Evolutionary conservation across 1,140 invertebrate genomes (phyloP).

Genomic region (Tribolium castaneum): DNA sequence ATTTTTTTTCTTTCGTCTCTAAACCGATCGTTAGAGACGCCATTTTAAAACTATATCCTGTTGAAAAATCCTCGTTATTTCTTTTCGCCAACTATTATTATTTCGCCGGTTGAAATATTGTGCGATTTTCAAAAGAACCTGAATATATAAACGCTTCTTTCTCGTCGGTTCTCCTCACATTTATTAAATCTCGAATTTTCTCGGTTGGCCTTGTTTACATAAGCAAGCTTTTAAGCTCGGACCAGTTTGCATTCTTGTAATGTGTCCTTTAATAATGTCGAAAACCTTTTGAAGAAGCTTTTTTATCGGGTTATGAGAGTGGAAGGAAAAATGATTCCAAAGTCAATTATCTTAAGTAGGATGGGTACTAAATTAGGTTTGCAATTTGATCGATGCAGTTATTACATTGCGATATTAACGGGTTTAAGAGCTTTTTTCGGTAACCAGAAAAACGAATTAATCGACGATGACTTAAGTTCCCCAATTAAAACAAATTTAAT

Average conservation of each 20-base stretch:
- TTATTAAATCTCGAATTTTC: constrained; percentile 27
- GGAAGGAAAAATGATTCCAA: background rate
- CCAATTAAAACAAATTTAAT: background rate
- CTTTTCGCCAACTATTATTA: constrained; percentile 30
- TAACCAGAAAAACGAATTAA: too few relatives aligned
- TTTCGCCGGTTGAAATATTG: constrained; percentile 28
- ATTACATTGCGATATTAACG: constrained; percentile 1
- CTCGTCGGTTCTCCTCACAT: background rate
- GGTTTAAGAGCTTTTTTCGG: background rate
- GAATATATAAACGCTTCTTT: constrained; percentile 33
- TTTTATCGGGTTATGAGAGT: background rate
- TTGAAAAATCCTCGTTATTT: constrained; percentile 32
- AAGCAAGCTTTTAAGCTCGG: constrained; percentile 20
- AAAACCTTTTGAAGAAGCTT: background rate
- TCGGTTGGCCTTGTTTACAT: constrained; percentile 20
- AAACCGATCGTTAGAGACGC: background rate
- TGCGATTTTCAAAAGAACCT: constrained; percentile 26
- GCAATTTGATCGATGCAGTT: constrained; percentile 2
- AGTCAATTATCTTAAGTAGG: constrained; percentile 2
- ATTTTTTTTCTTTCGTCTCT: background rate
- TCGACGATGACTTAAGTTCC: too few relatives aligned
- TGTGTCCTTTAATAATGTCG: background rate
- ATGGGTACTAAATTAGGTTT: background rate
- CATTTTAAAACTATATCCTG: constrained; percentile 14
- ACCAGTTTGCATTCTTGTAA: background rate